phyloP scores from a whole-genome alignment of 2,113 vertebrate species.

The Trematocara marginatum region DNA sequence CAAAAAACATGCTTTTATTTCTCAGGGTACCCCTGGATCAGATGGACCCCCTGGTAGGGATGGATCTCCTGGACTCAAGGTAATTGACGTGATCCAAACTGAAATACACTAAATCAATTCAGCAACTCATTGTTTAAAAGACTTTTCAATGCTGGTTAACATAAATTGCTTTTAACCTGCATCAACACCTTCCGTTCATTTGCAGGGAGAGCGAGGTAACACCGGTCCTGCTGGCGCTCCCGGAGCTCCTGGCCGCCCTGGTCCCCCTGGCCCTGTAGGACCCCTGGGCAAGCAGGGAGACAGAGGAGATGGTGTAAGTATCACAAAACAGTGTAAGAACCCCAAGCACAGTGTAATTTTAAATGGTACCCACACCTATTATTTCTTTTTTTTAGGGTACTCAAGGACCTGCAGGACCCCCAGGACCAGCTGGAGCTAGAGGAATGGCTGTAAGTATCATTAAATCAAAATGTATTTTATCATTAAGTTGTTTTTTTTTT shows the following conservation, averaged over 20 bases:
- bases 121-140: neutral
- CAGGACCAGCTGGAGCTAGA: slow-evolving; percentile 87
- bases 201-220: slow-evolving; percentile 92
- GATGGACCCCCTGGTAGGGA: slow-evolving; percentile 94
- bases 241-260: slow-evolving; percentile 86
- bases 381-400: slow-evolving; percentile 75
- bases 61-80: slow-evolving; percentile 86
- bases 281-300: slow-evolving; percentile 97
- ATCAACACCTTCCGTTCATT: neutral
- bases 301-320: slow-evolving; percentile 91
- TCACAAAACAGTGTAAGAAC: neutral
- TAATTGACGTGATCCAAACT: slow-evolving; percentile 38
- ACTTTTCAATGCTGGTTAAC: neutral
- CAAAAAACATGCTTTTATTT: neutral
- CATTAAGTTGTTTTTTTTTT: neutral
- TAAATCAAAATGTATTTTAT: neutral
- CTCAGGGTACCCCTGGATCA: slow-evolving; percentile 86
- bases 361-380: neutral
- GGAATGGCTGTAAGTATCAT: slow-evolving; percentile 86
- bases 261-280: slow-evolving; percentile 85
- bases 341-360: neutral
- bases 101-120: neutral
- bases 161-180: neutral
- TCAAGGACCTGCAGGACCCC: slow-evolving; percentile 89
- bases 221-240: slow-evolving; percentile 84